Percentiles rank a stretch among this genome's conserved stretches.
phyloP scores from a whole-genome alignment of 2,888 invertebrate genomes.

The Aproaerema taeniolella region DNA sequence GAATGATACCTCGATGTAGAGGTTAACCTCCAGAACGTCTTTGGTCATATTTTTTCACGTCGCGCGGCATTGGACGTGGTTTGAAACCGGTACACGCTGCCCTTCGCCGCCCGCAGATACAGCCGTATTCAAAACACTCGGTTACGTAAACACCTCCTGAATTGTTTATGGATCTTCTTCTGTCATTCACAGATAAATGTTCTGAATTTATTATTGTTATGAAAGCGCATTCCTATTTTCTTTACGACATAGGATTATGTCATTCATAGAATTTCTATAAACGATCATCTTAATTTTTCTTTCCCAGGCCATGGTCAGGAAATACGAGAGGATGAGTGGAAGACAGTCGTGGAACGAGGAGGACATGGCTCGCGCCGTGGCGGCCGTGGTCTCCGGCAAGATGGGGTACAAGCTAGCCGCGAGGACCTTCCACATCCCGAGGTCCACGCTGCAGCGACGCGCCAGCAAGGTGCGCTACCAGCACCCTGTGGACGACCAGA shows the following conservation, averaged over 20 bases:
- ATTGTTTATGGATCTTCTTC: background rate
- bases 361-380: conserved; percentile 71
- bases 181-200: too few relatives aligned
- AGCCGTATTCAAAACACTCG: conserved; percentile 37
- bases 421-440: conserved; percentile 67
- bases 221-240: too few relatives aligned
- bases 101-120: conserved; percentile 44
- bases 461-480: conserved; percentile 69
- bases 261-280: too few relatives aligned
- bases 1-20: conserved; percentile 1
- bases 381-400: conserved; percentile 68
- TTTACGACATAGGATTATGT: too few relatives aligned
- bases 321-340: conserved; percentile 73
- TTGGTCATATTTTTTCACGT: conserved; percentile 62
- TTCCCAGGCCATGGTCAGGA: conserved; percentile 70
- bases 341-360: conserved; percentile 72
- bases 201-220: too few relatives aligned
- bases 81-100: conserved; percentile 67
- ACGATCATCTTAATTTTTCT: too few relatives aligned
- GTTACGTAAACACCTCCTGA: conserved; percentile 17
- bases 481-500: conserved; percentile 54
- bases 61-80: conserved; percentile 66
- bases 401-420: conserved; percentile 73
- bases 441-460: conserved; percentile 66
- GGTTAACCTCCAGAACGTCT: conserved; percentile 36